Evolutionary conservation across 2,888 invertebrate species (phyloP), one percentile per base, ranked within the genome.

Genomic region (Muschampia staudingeri): DNA sequence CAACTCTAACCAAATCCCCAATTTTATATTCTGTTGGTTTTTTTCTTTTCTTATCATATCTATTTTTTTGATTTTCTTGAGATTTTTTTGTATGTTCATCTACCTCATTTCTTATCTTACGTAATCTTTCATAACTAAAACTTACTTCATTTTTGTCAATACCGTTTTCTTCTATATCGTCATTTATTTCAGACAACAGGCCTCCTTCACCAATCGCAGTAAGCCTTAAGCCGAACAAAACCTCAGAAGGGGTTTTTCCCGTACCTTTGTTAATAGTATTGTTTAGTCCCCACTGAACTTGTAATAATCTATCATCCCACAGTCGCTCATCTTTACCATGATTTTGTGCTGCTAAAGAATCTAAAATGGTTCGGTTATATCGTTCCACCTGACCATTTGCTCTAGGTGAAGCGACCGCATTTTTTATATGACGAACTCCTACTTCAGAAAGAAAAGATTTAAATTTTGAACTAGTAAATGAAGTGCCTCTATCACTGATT

Each of bases 261-360:
- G 56, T 56, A 56, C 56, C 56, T 56, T 56, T 56, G 56, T 56
- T 56, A 19, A 56, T 9, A 19, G 56, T 56, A 56, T 56, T 56
- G 56, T 56, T 56, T 19, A 56, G 19, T 56, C 56, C 56, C 56
- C 56, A 56, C 8, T 56, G 56, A 0, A 56, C 56, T 7, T 56
- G 8, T 56, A 19, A 19, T 19, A 56, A 7, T 7, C 52, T 52
- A 52, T 52, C 52, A 8, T 52, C 52, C 52, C 52, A 52, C 5
- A 5, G 52, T 6, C 52, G 52, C n/a, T 52, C 52, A n/a, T 52
- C 52, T 52, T 52, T 52, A n/a, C 52, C 52, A n/a, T 52, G 52
- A n/a, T 52, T 52, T 52, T 52, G 52, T 2, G 52, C 52, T 52
- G 52, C 52, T n/a, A 52, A 52, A n/a, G 52, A 52, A 52, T 52